Conservation (phyloP, 2,797 vertebrate genomes). For the Psittacula derbiana region DNA sequence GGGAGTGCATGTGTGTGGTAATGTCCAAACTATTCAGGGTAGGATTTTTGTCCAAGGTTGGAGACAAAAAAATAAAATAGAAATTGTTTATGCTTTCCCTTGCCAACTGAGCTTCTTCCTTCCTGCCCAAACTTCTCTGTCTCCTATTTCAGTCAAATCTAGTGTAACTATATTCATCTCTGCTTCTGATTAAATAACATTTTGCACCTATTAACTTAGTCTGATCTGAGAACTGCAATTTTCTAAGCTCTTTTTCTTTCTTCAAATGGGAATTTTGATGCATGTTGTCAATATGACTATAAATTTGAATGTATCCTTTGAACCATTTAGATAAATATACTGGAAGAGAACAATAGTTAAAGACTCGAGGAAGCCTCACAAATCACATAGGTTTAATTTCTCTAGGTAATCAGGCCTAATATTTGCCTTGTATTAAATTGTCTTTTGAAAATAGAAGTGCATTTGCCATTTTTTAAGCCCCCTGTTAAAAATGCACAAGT, state of each 20-base stretch:
- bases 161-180: conserved; percentile 51
- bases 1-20: conserved; percentile 54
- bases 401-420: conserved; percentile 2
- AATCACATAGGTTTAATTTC: conserved; percentile 5
- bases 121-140: conserved; percentile 45
- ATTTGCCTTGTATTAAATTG: conserved; percentile 2
- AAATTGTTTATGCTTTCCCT: conserved; percentile 57
- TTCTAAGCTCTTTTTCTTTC: conserved; percentile 12
- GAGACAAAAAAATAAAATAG: conserved; percentile 6
- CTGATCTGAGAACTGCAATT: neutral
- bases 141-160: conserved; percentile 52
- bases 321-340: conserved; percentile 32
- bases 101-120: conserved; percentile 61
- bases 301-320: conserved; percentile 18
- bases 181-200: conserved; percentile 62
- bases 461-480: neutral
- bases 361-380: neutral
- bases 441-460: neutral
- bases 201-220: conserved; percentile 60
- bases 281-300: conserved; percentile 4
- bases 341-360: neutral
- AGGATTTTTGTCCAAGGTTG: conserved; percentile 43
- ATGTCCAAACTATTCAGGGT: conserved; percentile 2
- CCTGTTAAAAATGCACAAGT: neutral
- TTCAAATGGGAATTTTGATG: neutral